Evolutionary conservation across 1,140 invertebrate species (phyloP), one percentile per base, ranked within the genome.

Genomic region (Plutomurus gul): DNA sequence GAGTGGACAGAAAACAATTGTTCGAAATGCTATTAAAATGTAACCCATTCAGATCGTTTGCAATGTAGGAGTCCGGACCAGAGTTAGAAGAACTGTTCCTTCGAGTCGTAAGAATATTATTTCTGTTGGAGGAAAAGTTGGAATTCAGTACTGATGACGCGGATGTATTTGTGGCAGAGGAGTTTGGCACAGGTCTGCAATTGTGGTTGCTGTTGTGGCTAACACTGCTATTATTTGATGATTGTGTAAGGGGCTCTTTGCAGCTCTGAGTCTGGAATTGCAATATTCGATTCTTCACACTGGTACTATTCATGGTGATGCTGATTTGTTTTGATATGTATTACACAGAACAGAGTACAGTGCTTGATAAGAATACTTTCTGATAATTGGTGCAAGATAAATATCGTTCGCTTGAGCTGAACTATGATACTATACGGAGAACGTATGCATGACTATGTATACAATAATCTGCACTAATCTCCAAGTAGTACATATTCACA

Each of bases 231-330:
- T 40, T 39, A 27, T 16, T 11, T 11, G 70, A 43, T 20, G 25
- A 49, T 4, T 40, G n/a, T 11, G 18, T 33, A 75, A 8, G 47
- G 5, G 33, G 18, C 25, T 75, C 46, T 75, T 8, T 20, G n/a
- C 16, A 27, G 36, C 40, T 33, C 18, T 80, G 60, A 1, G 51
- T 78, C 75, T 82, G 82, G 76, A 82, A 82, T 27, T 81, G 82
- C 11, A 79, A 60, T 60, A 82, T 82, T 18, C 82, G 76, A 74
- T 71, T 82, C 47, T 78, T 78, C 0, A 82, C 82, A 81, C 82
- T 82, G 39, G 72, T 79, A 27, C 16, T 65, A 65, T 22, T 72
- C 70, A 72, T 72, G 16, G 13, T 72, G 70, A 6, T 11, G 8
- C 30, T 39, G 36, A 72, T 25, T 37, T 37, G 27, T 16, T 43